A percentile compares a stretch with the other conserved stretches of the same genome.
Conservation (phyloP, 53 echinoderm and acorn worm genomes). For the Holothuria leucospilota region DNA sequence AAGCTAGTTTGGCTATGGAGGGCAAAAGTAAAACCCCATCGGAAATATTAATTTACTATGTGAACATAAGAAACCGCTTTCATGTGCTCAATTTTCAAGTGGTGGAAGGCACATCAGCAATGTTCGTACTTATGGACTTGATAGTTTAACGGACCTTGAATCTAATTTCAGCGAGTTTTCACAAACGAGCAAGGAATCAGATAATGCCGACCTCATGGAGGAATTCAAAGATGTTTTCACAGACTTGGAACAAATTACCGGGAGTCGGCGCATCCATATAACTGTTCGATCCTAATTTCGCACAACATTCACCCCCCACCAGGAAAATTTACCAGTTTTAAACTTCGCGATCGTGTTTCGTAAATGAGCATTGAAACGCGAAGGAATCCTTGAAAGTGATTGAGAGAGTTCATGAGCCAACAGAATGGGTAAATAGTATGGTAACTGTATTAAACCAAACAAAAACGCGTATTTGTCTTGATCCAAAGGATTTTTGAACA, state of each 20-base stretch:
- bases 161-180: background rate
- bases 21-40: too few species aligned
- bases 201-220: background rate
- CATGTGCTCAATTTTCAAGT: too few species aligned
- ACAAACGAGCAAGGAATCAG: background rate
- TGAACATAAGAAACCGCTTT: too few species aligned
- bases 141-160: background rate
- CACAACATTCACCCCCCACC: slow-evolving; percentile 55
- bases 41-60: too few species aligned
- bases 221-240: slow-evolving; percentile 19
- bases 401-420: slow-evolving; percentile 9
- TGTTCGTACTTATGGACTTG: too few species aligned
- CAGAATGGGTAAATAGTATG: too few species aligned
- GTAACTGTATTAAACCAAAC: slow-evolving; percentile 35
- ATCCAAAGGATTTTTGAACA: slow-evolving; percentile 42
- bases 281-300: slow-evolving; percentile 33
- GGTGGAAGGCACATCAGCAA: too few species aligned
- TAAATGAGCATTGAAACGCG: slow-evolving; percentile 38
- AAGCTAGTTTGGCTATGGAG: background rate
- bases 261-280: too few species aligned
- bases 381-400: slow-evolving; percentile 54
- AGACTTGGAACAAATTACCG: background rate
- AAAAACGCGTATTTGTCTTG: slow-evolving; percentile 50
- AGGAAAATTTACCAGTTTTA: slow-evolving; percentile 53
- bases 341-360: slow-evolving; percentile 32